Evolutionary conservation across 2,888 invertebrate genomes (phyloP).

Genomic region (Dryococelus australis): DNA sequence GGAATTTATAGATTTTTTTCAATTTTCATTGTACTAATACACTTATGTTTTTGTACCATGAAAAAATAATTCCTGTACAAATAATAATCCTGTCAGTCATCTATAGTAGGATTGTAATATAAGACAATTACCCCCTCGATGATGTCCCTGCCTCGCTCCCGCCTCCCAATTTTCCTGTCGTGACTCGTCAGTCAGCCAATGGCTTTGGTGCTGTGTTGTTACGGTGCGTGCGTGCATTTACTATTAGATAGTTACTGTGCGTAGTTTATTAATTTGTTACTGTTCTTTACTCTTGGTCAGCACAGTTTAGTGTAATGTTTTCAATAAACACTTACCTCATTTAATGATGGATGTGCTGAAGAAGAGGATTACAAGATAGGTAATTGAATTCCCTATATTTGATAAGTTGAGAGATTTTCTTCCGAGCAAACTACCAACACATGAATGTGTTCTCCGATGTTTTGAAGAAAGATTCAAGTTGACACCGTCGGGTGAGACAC

Average conservation of each 20-base stretch:
- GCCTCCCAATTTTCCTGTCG: background rate
- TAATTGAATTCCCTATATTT: background rate
- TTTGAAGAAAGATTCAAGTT: too few relatives aligned
- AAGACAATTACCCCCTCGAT: background rate
- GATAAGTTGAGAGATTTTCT: background rate
- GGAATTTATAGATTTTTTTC: background rate
- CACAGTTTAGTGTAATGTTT: background rate
- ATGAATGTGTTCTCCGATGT: constrained; percentile 10
- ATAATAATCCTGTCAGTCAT: background rate
- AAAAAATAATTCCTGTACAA: background rate
- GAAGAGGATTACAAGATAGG: background rate
- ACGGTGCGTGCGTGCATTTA: background rate
- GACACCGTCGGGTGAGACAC: too few relatives aligned
- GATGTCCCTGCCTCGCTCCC: background rate
- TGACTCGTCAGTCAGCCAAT: background rate
- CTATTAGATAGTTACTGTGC: background rate
- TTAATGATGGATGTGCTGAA: background rate
- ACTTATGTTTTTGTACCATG: background rate
- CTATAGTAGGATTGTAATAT: background rate
- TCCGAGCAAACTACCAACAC: background rate
- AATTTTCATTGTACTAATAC: background rate
- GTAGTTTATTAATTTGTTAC: background rate
- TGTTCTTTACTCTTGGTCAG: background rate
- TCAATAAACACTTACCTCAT: background rate
- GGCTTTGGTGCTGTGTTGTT: background rate